Conservation (phyloP, 2,888 invertebrate species). For the Drosophila ezoana region DNA sequence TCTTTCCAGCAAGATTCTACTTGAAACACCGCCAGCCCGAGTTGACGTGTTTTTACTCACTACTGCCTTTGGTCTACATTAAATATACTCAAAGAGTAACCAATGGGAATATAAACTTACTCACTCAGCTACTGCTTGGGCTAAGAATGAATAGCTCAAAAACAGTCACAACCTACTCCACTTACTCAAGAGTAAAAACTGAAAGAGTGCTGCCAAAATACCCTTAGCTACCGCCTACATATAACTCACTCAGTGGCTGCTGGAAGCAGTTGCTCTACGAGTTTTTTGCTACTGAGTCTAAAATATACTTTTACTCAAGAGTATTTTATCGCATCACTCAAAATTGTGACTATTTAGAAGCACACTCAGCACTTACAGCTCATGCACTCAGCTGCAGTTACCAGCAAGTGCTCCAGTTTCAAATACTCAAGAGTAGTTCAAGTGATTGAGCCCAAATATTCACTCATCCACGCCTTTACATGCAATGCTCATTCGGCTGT, state of each 20-base stretch:
- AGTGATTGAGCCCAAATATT: not conserved
- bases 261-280: too few species aligned
- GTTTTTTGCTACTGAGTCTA: too few species aligned
- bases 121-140: not conserved
- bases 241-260: not conserved
- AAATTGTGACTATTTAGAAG: too few species aligned
- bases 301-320: not conserved
- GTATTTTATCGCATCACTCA: not conserved
- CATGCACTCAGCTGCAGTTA: not conserved
- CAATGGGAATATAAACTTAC: not conserved
- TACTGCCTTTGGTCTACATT: not conserved
- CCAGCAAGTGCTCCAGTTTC: not conserved
- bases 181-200: too few species aligned
- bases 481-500: not conserved
- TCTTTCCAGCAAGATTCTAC: not conserved
- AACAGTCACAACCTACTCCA: too few species aligned
- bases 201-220: not conserved
- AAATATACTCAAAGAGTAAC: constrained; percentile 2
- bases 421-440: not conserved
- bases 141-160: too few species aligned
- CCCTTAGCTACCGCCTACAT: not conserved
- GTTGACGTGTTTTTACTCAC: not conserved
- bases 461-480: not conserved
- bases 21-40: too few species aligned
- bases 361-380: too few species aligned